These are phyloP conservation scores for Drosophila peninsularis DNA, from an alignment of 2,888 invertebrate species.

Conservation along the genomic window DNA sequence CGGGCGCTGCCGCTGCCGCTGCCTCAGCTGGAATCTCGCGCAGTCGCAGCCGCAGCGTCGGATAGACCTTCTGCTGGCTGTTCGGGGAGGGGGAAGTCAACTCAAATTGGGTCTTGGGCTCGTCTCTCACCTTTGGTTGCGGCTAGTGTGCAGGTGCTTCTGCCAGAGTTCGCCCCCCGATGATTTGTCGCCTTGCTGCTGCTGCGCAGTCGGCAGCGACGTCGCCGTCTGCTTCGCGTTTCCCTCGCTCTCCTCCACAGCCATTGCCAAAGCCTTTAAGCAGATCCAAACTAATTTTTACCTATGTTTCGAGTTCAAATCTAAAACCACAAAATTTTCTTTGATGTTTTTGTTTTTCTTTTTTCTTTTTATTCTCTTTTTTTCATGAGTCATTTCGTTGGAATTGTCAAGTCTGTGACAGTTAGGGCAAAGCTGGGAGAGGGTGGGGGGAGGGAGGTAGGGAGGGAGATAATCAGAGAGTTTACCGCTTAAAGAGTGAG, in stretches of 20 bases:
- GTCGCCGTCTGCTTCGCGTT: neutral
- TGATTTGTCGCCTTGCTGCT: too few species aligned
- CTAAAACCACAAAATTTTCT: conserved; percentile 4
- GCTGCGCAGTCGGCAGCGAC: neutral
- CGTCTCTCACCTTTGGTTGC: neutral
- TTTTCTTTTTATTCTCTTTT: neutral
- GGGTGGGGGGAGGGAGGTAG: neutral
- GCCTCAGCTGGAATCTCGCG: neutral
- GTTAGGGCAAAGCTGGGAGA: neutral
- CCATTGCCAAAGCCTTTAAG: conserved; percentile 20
- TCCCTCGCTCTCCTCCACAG: conserved; percentile 3
- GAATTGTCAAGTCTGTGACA: conserved; percentile 1
- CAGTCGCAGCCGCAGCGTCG: conserved; percentile 25
- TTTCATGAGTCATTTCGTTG: neutral
- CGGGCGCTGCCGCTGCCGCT: conserved; percentile 5
- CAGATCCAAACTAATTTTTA: conserved; percentile 5
- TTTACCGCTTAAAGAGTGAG: too few species aligned
- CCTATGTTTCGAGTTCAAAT: conserved; percentile 6
- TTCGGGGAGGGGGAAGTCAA: neutral
- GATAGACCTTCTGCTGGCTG: conserved; percentile 5
- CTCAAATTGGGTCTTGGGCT: neutral
- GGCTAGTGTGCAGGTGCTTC: neutral
- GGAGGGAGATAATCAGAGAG: neutral
- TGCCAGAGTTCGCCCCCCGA: neutral
- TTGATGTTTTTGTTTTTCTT: neutral